Conservation (phyloP, 2,113 vertebrate genomes). For the Nothocercus julius region DNA sequence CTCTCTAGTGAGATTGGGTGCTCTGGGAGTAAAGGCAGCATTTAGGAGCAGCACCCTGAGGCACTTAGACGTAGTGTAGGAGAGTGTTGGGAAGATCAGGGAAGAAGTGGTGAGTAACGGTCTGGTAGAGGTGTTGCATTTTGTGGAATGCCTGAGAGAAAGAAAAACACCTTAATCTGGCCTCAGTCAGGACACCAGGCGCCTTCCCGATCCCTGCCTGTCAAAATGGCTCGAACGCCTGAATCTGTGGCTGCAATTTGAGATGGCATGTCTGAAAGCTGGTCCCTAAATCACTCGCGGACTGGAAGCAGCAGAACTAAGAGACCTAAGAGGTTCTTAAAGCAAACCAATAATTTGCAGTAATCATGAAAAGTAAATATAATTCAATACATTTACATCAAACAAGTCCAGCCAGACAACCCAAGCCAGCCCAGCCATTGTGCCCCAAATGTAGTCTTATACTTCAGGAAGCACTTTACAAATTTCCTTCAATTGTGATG, state of each 20-base stretch:
- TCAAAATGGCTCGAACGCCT: background rate
- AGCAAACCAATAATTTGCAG: constrained; percentile 28
- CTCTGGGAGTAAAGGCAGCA: background rate
- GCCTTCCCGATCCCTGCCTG: background rate
- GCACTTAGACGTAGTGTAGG: background rate
- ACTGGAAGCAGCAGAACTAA: constrained; percentile 14
- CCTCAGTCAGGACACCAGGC: background rate
- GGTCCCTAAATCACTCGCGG: background rate
- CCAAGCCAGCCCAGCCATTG: background rate
- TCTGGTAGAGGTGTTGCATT: background rate
- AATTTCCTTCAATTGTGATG: background rate
- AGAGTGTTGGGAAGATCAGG: background rate
- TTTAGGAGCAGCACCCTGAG: background rate
- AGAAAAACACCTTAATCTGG: background rate
- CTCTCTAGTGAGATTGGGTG: background rate
- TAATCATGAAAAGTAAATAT: background rate
- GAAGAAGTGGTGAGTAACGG: background rate
- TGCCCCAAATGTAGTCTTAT: background rate
- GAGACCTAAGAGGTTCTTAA: background rate
- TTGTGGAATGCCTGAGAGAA: background rate
- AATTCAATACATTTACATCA: constrained; percentile 17
- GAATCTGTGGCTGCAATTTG: background rate
- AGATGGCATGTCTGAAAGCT: background rate
- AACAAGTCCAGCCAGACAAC: background rate
- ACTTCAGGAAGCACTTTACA: background rate